phyloP scores from a whole-genome alignment of 2,113 vertebrate species.

The Falcunculus frontatus region DNA sequence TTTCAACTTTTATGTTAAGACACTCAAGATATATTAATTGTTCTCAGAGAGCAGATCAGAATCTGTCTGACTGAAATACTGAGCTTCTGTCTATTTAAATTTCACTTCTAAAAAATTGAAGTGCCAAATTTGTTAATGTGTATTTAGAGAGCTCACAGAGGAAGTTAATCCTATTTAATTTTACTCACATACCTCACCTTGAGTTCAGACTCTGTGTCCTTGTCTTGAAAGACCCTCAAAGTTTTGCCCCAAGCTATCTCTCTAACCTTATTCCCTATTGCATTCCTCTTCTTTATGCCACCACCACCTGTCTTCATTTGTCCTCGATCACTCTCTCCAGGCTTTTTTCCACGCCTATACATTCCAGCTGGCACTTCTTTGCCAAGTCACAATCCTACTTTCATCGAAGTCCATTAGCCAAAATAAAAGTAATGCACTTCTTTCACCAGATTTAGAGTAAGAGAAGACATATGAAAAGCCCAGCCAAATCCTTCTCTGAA shows the following conservation, averaged over 20 bases:
- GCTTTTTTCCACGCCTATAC: background rate
- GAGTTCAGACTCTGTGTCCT: conserved; percentile 4
- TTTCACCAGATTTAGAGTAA: background rate
- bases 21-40: background rate
- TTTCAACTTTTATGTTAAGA: background rate
- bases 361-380: background rate
- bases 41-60: background rate
- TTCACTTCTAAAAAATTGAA: background rate
- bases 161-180: background rate
- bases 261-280: background rate
- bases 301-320: conserved; percentile 31
- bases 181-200: background rate
- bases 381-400: background rate
- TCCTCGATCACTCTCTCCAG: background rate
- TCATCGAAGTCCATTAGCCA: background rate
- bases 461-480: background rate
- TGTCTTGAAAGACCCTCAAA: conserved; percentile 5
- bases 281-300: background rate
- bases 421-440: background rate
- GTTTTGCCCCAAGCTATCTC: background rate
- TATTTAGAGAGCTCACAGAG: background rate
- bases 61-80: background rate
- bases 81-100: background rate
- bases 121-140: background rate
- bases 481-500: background rate